Evolutionary conservation across 2,797 vertebrate species (phyloP), one percentile per base, ranked within the genome.

Genomic region (Fratercula arctica): DNA sequence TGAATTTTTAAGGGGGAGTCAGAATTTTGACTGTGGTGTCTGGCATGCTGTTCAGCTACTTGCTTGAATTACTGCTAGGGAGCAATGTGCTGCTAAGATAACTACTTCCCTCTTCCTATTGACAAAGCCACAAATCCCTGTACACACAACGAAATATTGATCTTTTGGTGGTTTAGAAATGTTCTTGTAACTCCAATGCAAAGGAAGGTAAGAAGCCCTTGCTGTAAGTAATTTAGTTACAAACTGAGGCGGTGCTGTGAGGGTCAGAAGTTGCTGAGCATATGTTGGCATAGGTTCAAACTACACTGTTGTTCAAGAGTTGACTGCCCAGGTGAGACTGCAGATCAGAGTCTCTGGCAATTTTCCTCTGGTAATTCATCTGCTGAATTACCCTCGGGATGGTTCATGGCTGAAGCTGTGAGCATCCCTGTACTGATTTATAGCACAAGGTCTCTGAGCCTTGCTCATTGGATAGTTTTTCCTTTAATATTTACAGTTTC

Each of bases 81-180:
- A 73, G 61, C 68, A 93, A 90, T 29, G 72, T 78, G 63, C 76
- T 82, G 57, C 74, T 64, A 81, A 78, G 56, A 81, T 64, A 88
- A 79, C 76, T 89, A 87, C 77, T 92, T 43, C 29, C 83, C 57
- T 67, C 50, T 81, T 90, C 61, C 60, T 95, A 73, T 50, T 78
- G 85, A 87, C 68, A 94, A 82, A 37, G 89, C 6, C 35, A 77
- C 85, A 85, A 94, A 95, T 92, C 61, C 73, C 15, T 29, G 72
- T 37, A n/a, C 0, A 0, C 33, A 56, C 4, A 21, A 18, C 11
- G 15, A 54, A 75, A 80, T 67, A 56, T 11, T 48, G n/a, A 94
- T 86, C 68, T 74, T 64, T 59, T 26, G 20, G 48, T 37, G 60
- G 29, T 85, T 90, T 95, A 76, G 48, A 48, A n/a, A 66, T 41